phyloP scores from a whole-genome alignment of 2,113 vertebrate genomes.

The Philantomba maxwellii region DNA sequence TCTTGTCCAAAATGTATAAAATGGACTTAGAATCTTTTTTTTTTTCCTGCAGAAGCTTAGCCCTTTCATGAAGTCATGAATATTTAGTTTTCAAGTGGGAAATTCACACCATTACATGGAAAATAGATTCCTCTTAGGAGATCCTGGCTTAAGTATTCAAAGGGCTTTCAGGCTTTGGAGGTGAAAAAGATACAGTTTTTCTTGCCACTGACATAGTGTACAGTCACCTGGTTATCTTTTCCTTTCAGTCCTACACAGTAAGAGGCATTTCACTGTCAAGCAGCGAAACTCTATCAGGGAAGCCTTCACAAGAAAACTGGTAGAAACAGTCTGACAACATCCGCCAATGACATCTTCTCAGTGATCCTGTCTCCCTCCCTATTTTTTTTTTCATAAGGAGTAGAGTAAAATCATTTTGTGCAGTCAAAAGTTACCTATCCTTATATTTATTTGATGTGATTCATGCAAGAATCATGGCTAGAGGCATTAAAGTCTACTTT shows the following conservation, averaged over 20 bases:
- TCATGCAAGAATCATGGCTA: not conserved
- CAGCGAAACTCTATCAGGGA: not conserved
- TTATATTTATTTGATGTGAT: not conserved
- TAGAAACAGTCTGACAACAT: not conserved
- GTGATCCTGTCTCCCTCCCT: not conserved
- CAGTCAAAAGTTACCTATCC: not conserved
- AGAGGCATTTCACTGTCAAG: constrained; percentile 6
- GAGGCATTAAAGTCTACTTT: not conserved
- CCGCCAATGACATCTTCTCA: not conserved
- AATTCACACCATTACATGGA: constrained; percentile 48
- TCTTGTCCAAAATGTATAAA: constrained; percentile 67
- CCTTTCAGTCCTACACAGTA: constrained; percentile 25
- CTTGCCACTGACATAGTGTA: constrained; percentile 35
- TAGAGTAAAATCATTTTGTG: not conserved
- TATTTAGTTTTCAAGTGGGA: constrained; percentile 58
- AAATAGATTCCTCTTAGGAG: constrained; percentile 56
- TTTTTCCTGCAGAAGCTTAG: constrained; percentile 32
- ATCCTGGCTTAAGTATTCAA: constrained; percentile 51
- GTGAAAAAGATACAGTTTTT: constrained; percentile 52
- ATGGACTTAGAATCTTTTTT: constrained; percentile 49
- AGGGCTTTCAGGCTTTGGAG: constrained; percentile 39
- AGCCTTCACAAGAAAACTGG: not conserved
- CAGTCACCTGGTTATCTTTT: constrained; percentile 50
- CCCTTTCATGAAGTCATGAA: constrained; percentile 64
- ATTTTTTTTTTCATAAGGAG: not conserved